These are phyloP conservation scores for Cyanistes caeruleus DNA, from an alignment of 2,113 vertebrate species.

Conservation along the genomic window DNA sequence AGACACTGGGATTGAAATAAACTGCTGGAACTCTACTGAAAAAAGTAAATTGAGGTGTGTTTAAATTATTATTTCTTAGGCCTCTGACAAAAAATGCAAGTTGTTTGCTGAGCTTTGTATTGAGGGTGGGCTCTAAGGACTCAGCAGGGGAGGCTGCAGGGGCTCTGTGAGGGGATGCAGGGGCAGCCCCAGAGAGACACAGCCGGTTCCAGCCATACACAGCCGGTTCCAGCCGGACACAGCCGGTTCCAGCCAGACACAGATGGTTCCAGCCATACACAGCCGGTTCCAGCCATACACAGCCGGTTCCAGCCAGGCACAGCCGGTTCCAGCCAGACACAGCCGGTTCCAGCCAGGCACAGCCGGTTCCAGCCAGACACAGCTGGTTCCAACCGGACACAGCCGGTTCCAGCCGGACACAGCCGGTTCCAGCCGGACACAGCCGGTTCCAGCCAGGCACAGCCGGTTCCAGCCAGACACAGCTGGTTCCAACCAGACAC, in stretches of 20 bases:
- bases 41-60: background rate
- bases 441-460: background rate
- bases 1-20: background rate
- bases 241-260: background rate
- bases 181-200: fast-evolving
- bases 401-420: background rate
- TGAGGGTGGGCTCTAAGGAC: background rate
- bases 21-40: background rate
- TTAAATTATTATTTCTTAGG: background rate
- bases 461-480: background rate
- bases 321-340: fast-evolving
- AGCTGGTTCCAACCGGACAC: background rate
- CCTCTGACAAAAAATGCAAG: background rate
- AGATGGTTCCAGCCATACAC: background rate
- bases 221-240: too few relatives aligned
- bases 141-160: fast-evolving
- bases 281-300: background rate
- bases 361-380: background rate
- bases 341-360: fast-evolving
- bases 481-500: background rate
- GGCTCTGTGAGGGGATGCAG: fast-evolving
- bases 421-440: too few relatives aligned
- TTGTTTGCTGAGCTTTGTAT: background rate
- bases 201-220: fast-evolving
- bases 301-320: background rate